phyloP scores from a whole-genome alignment of 2,797 vertebrate genomes.

The Squalus acanthias region DNA sequence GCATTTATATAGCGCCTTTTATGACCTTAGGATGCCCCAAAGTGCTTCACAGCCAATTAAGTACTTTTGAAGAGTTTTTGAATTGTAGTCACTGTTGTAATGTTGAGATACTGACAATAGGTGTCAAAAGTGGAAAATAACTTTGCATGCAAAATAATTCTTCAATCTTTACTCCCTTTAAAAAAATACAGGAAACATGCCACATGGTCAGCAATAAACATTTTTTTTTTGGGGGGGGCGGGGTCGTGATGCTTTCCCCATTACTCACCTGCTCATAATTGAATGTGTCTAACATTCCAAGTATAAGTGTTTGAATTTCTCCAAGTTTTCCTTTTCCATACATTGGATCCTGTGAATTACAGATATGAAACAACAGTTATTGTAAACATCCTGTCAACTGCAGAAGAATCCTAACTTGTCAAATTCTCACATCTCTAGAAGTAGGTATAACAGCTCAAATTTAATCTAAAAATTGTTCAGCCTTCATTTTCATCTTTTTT shows the following conservation, averaged over 20 bases:
- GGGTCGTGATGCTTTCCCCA: not conserved
- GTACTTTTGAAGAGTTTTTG: not conserved
- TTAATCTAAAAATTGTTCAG: not conserved
- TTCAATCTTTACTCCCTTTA: not conserved
- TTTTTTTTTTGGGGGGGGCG: no score
- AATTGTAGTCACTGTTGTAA: not conserved
- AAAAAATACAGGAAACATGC: not conserved
- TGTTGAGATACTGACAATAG: not conserved
- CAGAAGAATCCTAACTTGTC: not conserved
- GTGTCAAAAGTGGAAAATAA: not conserved
- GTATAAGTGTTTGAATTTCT: conserved; percentile 87
- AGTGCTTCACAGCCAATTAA: not conserved
- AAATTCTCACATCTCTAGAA: not conserved
- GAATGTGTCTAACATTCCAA: conserved; percentile 95
- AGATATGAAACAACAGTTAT: not conserved
- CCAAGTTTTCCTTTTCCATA: conserved; percentile 90
- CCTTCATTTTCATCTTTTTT: not conserved
- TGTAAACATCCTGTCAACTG: not conserved
- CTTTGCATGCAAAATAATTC: not conserved
- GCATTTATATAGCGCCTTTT: not conserved
- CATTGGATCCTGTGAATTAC: conserved; percentile 74
- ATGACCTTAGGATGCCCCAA: not conserved
- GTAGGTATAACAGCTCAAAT: not conserved
- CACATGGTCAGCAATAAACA: not conserved
- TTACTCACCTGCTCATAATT: conserved; percentile 83